phyloP scores from a whole-genome alignment of 2,797 vertebrate species.

The Meda fulgida region DNA sequence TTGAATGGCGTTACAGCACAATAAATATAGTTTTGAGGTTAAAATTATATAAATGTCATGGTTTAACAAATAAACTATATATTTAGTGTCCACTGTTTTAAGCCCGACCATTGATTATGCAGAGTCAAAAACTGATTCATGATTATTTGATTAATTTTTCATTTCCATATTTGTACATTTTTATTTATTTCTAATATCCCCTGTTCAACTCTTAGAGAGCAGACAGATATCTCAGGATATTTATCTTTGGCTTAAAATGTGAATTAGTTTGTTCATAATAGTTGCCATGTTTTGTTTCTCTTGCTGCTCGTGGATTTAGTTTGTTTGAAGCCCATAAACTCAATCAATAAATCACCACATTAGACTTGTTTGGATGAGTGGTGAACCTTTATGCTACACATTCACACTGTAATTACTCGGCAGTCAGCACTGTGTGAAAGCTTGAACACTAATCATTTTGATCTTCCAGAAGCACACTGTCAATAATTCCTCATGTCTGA shows the following conservation, averaged over 20 bases:
- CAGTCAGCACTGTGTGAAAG: background rate
- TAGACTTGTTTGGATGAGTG: background rate
- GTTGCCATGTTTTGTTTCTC: background rate
- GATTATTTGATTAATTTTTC: background rate
- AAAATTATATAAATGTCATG: background rate
- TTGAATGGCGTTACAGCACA: background rate
- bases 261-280: background rate
- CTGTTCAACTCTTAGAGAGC: background rate
- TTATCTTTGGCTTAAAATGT: background rate
- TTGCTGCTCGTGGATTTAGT: background rate
- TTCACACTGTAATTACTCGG: background rate
- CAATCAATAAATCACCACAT: background rate
- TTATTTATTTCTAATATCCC: background rate
- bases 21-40: background rate
- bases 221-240: background rate
- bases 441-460: background rate
- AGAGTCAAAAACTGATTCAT: background rate
- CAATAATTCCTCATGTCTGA: slow-evolving; percentile 11
- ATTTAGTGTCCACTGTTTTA: background rate
- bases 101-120: background rate
- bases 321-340: slow-evolving; percentile 1
- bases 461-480: background rate
- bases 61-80: no score
- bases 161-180: background rate
- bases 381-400: background rate